A percentile compares a stretch with the other conserved stretches of the same genome.
Conservation (phyloP, 2,797 vertebrate species). For the Agapornis canus region DNA sequence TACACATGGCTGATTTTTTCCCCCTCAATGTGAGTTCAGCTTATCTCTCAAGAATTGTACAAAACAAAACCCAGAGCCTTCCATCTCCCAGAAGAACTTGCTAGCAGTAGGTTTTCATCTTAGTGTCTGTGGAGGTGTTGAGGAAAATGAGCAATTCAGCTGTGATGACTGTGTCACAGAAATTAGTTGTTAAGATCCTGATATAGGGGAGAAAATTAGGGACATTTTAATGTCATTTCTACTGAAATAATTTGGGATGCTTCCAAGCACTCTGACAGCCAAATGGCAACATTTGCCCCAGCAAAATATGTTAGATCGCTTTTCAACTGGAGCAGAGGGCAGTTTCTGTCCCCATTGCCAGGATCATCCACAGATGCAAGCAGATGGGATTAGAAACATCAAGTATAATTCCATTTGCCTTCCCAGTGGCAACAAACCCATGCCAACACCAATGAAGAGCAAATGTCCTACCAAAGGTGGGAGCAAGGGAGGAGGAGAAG, state of each 20-base stretch:
- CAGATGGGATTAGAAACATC: background rate
- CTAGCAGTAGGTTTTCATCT: background rate
- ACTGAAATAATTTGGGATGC: background rate
- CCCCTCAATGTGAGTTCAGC: rapidly evolving
- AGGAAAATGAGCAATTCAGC: background rate
- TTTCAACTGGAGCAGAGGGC: background rate
- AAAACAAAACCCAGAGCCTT: background rate
- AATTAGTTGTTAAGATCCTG: background rate
- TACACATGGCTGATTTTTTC: rapidly evolving
- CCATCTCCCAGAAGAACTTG: background rate
- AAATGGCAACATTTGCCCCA: background rate
- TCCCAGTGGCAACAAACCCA: background rate
- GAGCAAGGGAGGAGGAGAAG: background rate
- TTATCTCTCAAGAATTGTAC: background rate
- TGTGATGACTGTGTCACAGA: background rate
- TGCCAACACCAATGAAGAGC: rapidly evolving
- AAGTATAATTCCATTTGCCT: background rate
- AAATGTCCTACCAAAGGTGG: background rate
- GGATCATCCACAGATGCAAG: background rate
- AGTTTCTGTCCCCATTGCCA: background rate
- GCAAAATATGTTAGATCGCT: background rate
- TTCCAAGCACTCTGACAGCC: background rate
- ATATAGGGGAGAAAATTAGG: background rate
- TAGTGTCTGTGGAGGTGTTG: background rate
- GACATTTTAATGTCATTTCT: background rate